phyloP scores from a whole-genome alignment of 2,888 invertebrate species.

The Dasypogon diadema region DNA sequence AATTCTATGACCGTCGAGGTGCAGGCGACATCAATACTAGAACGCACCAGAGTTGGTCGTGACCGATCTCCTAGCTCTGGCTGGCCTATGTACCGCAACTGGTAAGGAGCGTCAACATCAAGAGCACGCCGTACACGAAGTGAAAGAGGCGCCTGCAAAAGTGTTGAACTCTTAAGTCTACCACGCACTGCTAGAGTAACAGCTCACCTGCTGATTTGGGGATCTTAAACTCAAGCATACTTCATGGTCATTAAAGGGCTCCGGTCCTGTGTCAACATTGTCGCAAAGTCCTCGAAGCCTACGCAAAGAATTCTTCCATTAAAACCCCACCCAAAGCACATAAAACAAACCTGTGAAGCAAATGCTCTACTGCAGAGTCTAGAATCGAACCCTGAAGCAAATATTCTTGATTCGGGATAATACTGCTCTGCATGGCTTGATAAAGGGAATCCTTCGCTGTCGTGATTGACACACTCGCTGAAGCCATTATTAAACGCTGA shows the following conservation, averaged over 20 bases:
- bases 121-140: conserved; percentile 87
- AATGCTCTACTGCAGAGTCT: conserved; percentile 90
- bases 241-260: conserved; percentile 94
- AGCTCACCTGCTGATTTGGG: conserved; percentile 73
- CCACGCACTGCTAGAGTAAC: neutral
- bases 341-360: conserved; percentile 78
- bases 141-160: conserved; percentile 73
- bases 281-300: conserved; percentile 90
- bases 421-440: conserved; percentile 84
- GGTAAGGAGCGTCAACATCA: conserved; percentile 77
- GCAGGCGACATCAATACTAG: conserved; percentile 92
- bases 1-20: conserved; percentile 92
- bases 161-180: neutral
- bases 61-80: conserved; percentile 91
- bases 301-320: no score
- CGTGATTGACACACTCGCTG: conserved; percentile 9
- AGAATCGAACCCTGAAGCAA: conserved; percentile 93
- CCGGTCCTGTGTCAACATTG: conserved; percentile 90
- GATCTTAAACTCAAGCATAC: conserved; percentile 86
- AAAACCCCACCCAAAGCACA: no score
- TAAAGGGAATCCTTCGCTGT: conserved; percentile 77
- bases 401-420: conserved; percentile 94
- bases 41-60: conserved; percentile 89
- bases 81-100: conserved; percentile 91
- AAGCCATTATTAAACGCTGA: no score